Conservation (phyloP, 1,140 invertebrate genomes). For the Dendrolimus punctatus region DNA sequence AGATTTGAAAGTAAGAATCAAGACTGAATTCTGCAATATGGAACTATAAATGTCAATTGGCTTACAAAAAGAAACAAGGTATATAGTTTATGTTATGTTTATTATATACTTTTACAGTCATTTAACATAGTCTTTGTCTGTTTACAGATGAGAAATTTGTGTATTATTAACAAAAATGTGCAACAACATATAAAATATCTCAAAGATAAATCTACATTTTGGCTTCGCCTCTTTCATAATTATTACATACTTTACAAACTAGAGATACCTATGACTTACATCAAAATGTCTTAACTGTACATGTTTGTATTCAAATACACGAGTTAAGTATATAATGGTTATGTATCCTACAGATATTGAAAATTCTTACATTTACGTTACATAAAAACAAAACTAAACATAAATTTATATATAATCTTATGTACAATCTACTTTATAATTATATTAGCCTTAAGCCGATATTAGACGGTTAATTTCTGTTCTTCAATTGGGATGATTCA, state of each 20-base stretch:
- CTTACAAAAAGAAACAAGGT: no score
- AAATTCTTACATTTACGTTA: slow-evolving; percentile 7
- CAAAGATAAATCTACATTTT: slow-evolving; percentile 21
- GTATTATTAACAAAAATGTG: slow-evolving; percentile 33
- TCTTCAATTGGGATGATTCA: no score
- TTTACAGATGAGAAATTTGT: slow-evolving; percentile 29
- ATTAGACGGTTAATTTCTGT: no score
- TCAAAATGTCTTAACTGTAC: slow-evolving; percentile 29
- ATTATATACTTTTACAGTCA: slow-evolving; percentile 35
- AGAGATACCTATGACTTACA: slow-evolving; percentile 21
- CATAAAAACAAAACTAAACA: neutral
- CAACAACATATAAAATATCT: slow-evolving; percentile 38
- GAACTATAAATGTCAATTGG: no score
- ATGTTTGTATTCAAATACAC: slow-evolving; percentile 36
- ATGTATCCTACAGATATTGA: slow-evolving; percentile 12
- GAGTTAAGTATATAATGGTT: slow-evolving; percentile 16
- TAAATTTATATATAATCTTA: slow-evolving; percentile 2
- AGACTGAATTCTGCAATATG: no score
- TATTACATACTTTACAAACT: slow-evolving; percentile 22
- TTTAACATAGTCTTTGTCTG: slow-evolving; percentile 31
- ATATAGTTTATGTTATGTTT: slow-evolving; percentile 13
- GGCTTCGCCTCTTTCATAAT: slow-evolving; percentile 29
- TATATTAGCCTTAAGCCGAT: no score
- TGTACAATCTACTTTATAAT: slow-evolving; percentile 7
- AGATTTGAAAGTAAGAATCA: no score